Conservation (phyloP, 2,797 vertebrate genomes). For the Hydrocynus forskahlii region DNA sequence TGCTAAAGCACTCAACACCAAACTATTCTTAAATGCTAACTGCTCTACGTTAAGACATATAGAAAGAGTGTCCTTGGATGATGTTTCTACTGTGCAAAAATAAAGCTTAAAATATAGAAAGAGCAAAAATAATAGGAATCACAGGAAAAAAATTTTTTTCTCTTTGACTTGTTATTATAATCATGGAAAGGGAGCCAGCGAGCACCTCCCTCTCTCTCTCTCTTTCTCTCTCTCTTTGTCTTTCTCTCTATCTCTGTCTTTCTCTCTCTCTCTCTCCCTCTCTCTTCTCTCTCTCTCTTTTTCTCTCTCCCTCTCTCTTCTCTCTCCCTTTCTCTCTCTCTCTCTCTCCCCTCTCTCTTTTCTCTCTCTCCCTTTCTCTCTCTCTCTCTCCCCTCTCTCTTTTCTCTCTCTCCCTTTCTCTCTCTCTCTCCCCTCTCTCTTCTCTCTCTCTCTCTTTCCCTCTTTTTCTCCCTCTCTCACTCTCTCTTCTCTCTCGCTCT, state of each 20-base stretch:
- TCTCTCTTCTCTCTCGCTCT: no score
- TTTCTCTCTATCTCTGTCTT: background rate
- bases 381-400: no score
- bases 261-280: conserved; percentile 52
- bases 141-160: background rate
- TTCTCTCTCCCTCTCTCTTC: no score
- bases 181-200: background rate
- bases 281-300: background rate
- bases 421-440: no score
- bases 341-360: no score
- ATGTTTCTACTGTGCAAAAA: background rate
- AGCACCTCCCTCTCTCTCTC: background rate
- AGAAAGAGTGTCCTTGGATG: conserved; percentile 15
- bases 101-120: background rate
- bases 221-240: background rate
- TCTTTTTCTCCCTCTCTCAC: no score
- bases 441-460: no score
- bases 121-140: background rate
- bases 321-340: no score
- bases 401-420: no score
- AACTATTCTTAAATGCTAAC: background rate
- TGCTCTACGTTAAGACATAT: background rate
- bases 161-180: background rate
- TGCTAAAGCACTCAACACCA: background rate
- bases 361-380: no score